Base-by-base conservation (phyloP, 2,797 vertebrate species). In the Limosa lapponica region DNA sequence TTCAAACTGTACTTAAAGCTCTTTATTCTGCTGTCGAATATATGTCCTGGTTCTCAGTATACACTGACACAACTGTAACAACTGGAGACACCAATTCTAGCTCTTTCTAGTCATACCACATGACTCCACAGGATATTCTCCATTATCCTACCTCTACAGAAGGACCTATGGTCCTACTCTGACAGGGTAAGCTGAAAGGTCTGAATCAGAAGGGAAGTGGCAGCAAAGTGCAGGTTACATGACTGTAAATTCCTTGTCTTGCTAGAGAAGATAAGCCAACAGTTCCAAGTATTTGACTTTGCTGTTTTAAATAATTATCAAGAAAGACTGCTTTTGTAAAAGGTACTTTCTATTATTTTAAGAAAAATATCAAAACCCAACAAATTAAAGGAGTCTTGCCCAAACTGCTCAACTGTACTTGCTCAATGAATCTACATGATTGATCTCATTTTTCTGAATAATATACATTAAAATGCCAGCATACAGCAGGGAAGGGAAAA, bases 21-120 rank as follows among this genome's bases (percentile, higher is more conserved):
- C 46, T 48, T 22, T 20, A 34, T 54, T 52, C 25, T 69, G 49
- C 18, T 67, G 28, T 32, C 8, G 3, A 71, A 79, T 48, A 4
- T 2, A 20, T 1, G 10, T 25, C 43, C 27, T 17, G 28, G 41
- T n/a, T 69, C 44, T 67, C 36, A 59, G 36, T 24, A 32, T 23
- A 27, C 25, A 22, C n/a, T 37, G 67, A 55, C 30, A 66, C 19
- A 51, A 19, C 10, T 20, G 9, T 22, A 34, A 44, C 10, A 39
- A 23, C 10, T 30, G 36, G 12, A 72, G 23, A 20, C 12, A 22
- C 3, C 0, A 0, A 19, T 71, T 54, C 51, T 39, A 58, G 20
- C 37, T 81, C 64, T 41, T 71, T 49, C 37, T 41, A 39, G 28
- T 23, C 61, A 32, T 27, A 57, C 28, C 39, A 19, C 15, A 28